These are phyloP conservation scores for Remorina albescens DNA, from an alignment of 2,797 vertebrate species.

Conservation along the genomic window DNA sequence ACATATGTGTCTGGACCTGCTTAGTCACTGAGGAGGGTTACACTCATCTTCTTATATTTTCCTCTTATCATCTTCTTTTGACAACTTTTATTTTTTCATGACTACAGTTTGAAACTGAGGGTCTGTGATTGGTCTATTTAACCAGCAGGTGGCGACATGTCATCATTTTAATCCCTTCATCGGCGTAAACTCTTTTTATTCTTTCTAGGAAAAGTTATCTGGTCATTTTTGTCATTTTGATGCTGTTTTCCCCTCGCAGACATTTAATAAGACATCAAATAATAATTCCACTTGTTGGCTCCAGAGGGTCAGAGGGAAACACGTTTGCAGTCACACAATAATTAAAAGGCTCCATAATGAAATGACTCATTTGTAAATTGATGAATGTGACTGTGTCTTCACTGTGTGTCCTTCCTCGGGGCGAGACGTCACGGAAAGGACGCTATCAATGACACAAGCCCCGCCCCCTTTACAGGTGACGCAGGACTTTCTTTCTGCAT, in stretches of 20 bases:
- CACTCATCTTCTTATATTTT: too few species aligned
- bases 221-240: neutral
- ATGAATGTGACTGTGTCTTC: neutral
- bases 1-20: neutral
- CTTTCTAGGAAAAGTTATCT: neutral
- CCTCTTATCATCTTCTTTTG: too few species aligned
- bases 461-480: constrained; percentile 42
- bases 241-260: neutral
- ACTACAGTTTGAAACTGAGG: neutral
- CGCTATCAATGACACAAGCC: constrained; percentile 39
- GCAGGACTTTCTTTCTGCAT: neutral
- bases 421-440: constrained; percentile 62
- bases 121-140: constrained; percentile 5
- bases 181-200: neutral
- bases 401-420: constrained; percentile 30
- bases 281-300: neutral
- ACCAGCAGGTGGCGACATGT: constrained; percentile 66
- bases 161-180: neutral
- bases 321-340: too few species aligned
- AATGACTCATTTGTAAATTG: neutral
- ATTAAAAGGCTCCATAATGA: neutral
- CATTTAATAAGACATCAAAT: neutral
- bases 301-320: neutral
- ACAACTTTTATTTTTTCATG: neutral
- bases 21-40: neutral